Conservation (phyloP, 2,113 vertebrate species). For the Periophthalmus modestus region DNA sequence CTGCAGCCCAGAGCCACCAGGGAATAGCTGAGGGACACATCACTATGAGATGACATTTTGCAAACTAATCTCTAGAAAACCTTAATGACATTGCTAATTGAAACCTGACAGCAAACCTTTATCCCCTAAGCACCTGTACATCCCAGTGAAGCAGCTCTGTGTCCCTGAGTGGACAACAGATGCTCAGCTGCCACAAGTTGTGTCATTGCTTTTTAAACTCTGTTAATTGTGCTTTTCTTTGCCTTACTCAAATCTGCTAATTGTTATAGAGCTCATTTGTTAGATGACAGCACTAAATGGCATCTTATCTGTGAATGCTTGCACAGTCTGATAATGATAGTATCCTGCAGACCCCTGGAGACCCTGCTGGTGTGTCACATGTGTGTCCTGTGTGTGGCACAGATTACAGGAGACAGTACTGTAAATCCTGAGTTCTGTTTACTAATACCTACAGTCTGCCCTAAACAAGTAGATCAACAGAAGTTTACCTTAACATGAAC, state of each 20-base stretch:
- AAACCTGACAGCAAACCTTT: constrained; percentile 52
- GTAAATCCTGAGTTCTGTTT: constrained; percentile 46
- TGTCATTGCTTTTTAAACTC: constrained; percentile 8
- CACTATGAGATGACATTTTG: constrained; percentile 39
- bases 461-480: constrained; percentile 14
- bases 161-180: constrained; percentile 3
- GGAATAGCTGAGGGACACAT: constrained; percentile 17
- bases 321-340: constrained; percentile 38
- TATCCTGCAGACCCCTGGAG: constrained; percentile 40
- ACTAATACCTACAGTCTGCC: constrained; percentile 5
- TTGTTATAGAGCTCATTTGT: neutral
- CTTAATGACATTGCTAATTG: constrained; percentile 48
- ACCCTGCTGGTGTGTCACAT: constrained; percentile 63
- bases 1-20: constrained; percentile 60
- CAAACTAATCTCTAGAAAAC: constrained; percentile 36
- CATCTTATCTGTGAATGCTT: constrained; percentile 36
- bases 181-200: constrained; percentile 15
- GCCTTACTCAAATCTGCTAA: neutral
- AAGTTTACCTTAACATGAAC: constrained; percentile 35
- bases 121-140: constrained; percentile 13
- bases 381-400: constrained; percentile 55
- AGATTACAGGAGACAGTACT: constrained; percentile 66
- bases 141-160: constrained; percentile 17
- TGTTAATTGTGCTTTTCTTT: constrained; percentile 5
- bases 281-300: constrained; percentile 39